Evolutionary conservation across 2,888 invertebrate species (phyloP).

Genomic region (Agonopterix alstromeriana): DNA sequence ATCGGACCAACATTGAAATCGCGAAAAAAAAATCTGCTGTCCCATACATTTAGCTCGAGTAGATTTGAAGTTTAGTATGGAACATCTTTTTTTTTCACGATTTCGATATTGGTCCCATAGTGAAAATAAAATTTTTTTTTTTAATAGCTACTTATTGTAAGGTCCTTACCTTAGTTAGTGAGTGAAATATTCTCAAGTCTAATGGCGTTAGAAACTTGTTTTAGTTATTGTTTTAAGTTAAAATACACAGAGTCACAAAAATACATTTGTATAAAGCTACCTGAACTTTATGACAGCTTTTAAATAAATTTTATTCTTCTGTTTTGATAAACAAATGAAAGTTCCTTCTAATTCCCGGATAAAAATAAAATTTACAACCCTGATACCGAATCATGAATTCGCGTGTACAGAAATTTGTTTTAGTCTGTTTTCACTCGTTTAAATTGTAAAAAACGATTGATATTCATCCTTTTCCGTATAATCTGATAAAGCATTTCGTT

Average conservation of each 20-base stretch:
- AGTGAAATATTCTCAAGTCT: no score
- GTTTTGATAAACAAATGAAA: slow-evolving; percentile 21
- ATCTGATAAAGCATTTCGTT: background rate
- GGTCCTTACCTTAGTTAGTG: no score
- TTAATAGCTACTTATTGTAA: no score
- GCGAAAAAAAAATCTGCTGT: no score
- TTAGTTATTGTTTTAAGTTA: background rate
- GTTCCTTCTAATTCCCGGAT: slow-evolving; percentile 25
- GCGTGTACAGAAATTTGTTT: slow-evolving; percentile 42
- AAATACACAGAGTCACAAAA: background rate
- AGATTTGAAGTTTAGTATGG: no score
- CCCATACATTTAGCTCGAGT: no score
- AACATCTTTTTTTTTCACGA: no score
- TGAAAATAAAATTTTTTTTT: no score
- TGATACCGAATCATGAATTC: slow-evolving; percentile 19
- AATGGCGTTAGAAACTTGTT: background rate
- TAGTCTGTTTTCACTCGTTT: background rate
- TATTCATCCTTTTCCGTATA: slow-evolving; percentile 7
- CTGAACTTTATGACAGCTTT: slow-evolving; percentile 11
- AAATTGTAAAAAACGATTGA: slow-evolving; percentile 16
- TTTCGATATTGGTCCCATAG: no score
- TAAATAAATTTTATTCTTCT: slow-evolving; percentile 28
- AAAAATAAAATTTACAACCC: slow-evolving; percentile 39
- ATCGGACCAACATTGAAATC: no score
- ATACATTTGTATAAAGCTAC: background rate